A percentile compares a stretch with the other conserved stretches of the same genome.
Conservation (phyloP, 2,888 invertebrate genomes). For the Ornithoptera priamus region DNA sequence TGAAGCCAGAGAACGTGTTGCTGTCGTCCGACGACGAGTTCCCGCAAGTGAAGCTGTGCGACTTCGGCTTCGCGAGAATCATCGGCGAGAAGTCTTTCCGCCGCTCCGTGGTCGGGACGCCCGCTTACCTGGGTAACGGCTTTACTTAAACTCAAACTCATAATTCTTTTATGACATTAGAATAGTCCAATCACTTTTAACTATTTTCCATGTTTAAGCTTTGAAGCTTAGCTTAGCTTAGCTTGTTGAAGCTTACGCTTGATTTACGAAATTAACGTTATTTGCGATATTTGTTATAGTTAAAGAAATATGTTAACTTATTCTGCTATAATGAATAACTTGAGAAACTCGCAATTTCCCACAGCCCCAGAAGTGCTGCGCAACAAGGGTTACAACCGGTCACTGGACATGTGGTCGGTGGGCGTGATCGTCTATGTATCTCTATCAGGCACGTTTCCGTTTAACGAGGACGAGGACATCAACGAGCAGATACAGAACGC, state of each 20-base stretch:
- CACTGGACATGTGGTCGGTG: slow-evolving; percentile 99
- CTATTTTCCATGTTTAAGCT: too few relatives aligned
- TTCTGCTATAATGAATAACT: too few relatives aligned
- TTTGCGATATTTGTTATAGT: too few relatives aligned
- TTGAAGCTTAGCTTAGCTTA: too few relatives aligned
- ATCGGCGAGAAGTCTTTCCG: slow-evolving; percentile 99
- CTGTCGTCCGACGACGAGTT: slow-evolving; percentile 96
- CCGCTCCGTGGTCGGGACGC: slow-evolving; percentile 98
- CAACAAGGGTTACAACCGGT: slow-evolving; percentile 99
- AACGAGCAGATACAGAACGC: slow-evolving; percentile 98
- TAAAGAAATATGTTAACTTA: too few relatives aligned
- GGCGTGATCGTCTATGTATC: slow-evolving; percentile 99
- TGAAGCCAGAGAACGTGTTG: slow-evolving; percentile 98
- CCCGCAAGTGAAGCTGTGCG: slow-evolving; percentile 99
- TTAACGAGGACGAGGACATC: slow-evolving; percentile 99
- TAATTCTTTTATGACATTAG: not conserved
- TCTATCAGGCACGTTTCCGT: slow-evolving; percentile 98
- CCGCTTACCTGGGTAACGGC: slow-evolving; percentile 93
- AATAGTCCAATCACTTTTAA: too few relatives aligned
- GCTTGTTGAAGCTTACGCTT: too few relatives aligned
- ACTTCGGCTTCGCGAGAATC: slow-evolving; percentile 99
- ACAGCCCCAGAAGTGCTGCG: slow-evolving; percentile 96
- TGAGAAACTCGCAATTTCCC: too few relatives aligned
- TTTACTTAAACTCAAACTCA: not conserved
- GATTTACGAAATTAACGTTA: too few relatives aligned